phyloP scores from a whole-genome alignment of 64 coral and sea anemone species.

The Actinia tenebrosa region DNA sequence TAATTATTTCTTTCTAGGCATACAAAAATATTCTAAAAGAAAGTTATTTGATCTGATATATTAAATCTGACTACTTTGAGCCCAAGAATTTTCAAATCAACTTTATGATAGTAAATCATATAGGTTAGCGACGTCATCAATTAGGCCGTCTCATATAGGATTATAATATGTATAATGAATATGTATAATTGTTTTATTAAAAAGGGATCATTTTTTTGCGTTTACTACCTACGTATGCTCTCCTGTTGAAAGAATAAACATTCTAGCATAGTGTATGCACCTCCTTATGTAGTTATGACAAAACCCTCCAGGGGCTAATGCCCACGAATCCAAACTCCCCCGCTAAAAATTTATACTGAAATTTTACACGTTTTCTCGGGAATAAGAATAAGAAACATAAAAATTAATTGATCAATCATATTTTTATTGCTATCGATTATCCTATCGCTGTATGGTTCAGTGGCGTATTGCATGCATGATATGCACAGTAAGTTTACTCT shows the following conservation, averaged over 20 bases:
- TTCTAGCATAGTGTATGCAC: background rate
- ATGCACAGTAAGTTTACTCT: no score
- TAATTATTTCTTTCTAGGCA: background rate
- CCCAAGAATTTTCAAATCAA: background rate
- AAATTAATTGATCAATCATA: background rate
- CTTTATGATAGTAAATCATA: background rate
- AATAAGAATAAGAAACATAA: background rate
- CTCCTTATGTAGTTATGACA: background rate
- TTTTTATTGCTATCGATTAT: background rate
- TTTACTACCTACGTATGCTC: background rate
- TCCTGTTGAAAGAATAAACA: background rate
- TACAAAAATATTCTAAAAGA: background rate
- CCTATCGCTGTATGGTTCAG: no score
- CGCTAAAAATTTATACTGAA: background rate
- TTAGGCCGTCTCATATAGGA: background rate
- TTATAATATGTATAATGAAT: background rate
- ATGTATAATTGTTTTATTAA: background rate
- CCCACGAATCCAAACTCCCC: background rate
- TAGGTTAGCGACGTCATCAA: background rate
- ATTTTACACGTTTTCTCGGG: conserved; percentile 1
- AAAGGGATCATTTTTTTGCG: background rate
- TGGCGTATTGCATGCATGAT: no score
- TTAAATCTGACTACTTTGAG: background rate
- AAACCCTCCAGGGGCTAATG: background rate
- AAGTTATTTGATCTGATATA: background rate